Percentiles rank a stretch among this genome's conserved stretches.
Conservation (phyloP, 2,113 vertebrate species). For the Anarhynchus alexandrinus region DNA sequence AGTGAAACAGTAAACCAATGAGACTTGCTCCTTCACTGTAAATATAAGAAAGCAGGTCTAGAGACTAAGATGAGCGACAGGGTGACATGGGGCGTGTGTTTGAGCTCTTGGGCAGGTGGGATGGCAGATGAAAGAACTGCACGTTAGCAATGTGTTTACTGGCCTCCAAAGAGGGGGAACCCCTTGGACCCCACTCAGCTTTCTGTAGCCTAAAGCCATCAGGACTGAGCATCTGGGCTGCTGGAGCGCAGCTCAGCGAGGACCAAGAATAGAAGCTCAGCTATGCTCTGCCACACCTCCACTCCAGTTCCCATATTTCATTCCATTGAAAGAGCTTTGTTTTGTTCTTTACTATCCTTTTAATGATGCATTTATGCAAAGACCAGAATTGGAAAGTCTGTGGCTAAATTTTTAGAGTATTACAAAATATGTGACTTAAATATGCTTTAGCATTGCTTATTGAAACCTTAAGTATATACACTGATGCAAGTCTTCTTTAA, state of each 20-base stretch:
- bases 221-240: background rate
- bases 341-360: background rate
- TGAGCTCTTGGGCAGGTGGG: background rate
- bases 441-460: background rate
- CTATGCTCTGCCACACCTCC: rapidly evolving
- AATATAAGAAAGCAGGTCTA: background rate
- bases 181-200: background rate
- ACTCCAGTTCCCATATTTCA: background rate
- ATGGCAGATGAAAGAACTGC: background rate
- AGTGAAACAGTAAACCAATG: background rate
- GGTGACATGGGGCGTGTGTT: rapidly evolving
- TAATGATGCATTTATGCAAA: background rate
- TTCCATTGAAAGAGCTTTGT: background rate
- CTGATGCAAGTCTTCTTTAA: background rate
- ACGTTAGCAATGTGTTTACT: background rate
- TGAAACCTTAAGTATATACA: background rate
- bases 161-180: background rate
- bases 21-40: background rate
- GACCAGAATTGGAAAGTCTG: background rate
- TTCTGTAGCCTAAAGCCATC: background rate
- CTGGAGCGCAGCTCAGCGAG: background rate
- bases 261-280: background rate
- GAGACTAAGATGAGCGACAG: background rate
- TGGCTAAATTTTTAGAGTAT: background rate
- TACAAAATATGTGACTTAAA: background rate